Percentiles rank a stretch among this genome's conserved stretches.
These are phyloP conservation scores for Drepana falcataria DNA, from an alignment of 2,888 invertebrate species.

Conservation along the genomic window DNA sequence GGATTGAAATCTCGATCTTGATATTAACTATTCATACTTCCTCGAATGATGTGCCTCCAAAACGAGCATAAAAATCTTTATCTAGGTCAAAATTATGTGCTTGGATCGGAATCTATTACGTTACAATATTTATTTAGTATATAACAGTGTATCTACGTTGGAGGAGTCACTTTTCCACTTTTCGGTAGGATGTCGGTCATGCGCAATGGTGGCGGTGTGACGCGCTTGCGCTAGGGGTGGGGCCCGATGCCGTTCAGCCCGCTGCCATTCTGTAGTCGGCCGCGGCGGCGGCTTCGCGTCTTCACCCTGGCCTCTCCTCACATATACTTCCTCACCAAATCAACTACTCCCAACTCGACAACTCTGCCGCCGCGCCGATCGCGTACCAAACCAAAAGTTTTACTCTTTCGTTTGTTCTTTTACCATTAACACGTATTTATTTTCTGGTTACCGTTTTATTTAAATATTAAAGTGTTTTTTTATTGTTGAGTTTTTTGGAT, in stretches of 20 bases:
- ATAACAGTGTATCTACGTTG: conserved; percentile 73
- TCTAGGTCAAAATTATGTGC: conserved; percentile 60
- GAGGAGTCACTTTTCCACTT: conserved; percentile 78
- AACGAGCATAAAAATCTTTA: conserved; percentile 43
- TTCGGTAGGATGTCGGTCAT: conserved; percentile 75
- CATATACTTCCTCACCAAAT: conserved; percentile 16
- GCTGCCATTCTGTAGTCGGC: conserved; percentile 70
- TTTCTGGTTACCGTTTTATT: conserved; percentile 40
- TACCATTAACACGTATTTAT: conserved; percentile 31
- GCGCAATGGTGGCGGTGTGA: conserved; percentile 47
- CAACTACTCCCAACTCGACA: conserved; percentile 28
- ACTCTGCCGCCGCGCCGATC: conserved; percentile 68
- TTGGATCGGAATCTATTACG: conserved; percentile 53
- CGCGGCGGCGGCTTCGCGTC: conserved; percentile 66
- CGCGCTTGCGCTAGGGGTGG: conserved; percentile 74
- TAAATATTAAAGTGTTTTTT: conserved; percentile 42
- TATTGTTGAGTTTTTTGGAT: conserved; percentile 31
- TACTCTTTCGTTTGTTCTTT: conserved; percentile 53
- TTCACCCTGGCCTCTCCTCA: conserved; percentile 38
- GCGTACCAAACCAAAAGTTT: conserved; percentile 43
- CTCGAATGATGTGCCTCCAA: conserved; percentile 23
- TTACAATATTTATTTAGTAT: conserved; percentile 75
- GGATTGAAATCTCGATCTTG: conserved; percentile 8
- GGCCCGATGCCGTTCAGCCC: conserved; percentile 63
- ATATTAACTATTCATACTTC: conserved; percentile 14